Base-by-base conservation (phyloP, 2,888 invertebrate species). In the Eurytoma californica region DNA sequence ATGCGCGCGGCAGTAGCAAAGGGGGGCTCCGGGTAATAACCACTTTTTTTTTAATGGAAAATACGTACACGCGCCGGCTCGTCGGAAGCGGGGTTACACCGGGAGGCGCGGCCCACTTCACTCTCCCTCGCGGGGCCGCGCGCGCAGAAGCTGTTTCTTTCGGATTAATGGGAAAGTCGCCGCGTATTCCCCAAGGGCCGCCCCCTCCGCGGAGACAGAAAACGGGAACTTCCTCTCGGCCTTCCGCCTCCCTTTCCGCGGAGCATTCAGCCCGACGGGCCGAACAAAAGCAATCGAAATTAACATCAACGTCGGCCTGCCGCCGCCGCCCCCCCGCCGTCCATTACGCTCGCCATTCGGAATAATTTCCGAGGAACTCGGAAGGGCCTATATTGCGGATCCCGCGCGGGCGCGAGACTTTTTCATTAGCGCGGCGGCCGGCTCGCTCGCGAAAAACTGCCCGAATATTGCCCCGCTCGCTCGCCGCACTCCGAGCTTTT, bases 241-340 rank as follows among this genome's bases (percentile, higher is more conserved):
- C 24, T 14, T 24, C 16, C 12, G 28, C 55, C 47, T 63, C 51
- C 51, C 51, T 63, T 73, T 74, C 69, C 66, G 58, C 51, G 7
- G 18, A 1, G 30, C 30, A 63, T 66, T 61, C 69, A 68, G 20
- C 63, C 60, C 39, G 30, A 13, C 60, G 39, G 39, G 39, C 39
- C 39, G 63, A 80, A 77, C 77, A 77, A 73, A 74, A 74, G 74
- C 80, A 77, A 80, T 77, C 77, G 74, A 74, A 80, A 80, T 80
- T 80, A 80, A 77, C 74, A 77, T 72, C 70, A 65, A 67, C 69
- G 55, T 39, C 66, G 57, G 24, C 24, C 24, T 24, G n/a, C n/a
- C 66, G 63, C 39, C 14, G 39, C 13, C 28, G 49, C 24, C 47
- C 12, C 9, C 4, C 14, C 58, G 39, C 58, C 63, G 72, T 28